phyloP scores from a whole-genome alignment of 2,113 vertebrate genomes.

The Gyps fulvus region DNA sequence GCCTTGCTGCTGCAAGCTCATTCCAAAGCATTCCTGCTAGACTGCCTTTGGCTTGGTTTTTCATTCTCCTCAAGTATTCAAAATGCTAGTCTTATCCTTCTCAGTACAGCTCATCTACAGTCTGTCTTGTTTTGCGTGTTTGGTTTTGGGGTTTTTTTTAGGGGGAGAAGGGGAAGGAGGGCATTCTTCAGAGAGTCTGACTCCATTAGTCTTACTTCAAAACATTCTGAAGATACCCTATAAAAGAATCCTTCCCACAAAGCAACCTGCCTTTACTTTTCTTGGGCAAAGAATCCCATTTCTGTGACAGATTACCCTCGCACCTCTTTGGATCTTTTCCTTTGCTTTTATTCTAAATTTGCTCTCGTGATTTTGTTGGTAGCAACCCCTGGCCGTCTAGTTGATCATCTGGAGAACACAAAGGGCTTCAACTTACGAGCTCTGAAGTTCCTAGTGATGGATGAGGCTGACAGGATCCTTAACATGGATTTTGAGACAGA shows the following conservation, averaged over 20 bases:
- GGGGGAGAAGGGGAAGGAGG: neutral
- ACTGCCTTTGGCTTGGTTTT: neutral
- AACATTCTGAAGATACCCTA: neutral
- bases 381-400: constrained; percentile 94
- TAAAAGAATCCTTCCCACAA: neutral
- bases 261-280: neutral
- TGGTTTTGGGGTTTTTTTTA: neutral
- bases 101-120: neutral
- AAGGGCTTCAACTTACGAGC: constrained; percentile 93
- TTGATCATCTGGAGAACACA: constrained; percentile 97
- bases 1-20: neutral
- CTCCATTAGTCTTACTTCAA: neutral
- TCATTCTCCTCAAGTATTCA: neutral
- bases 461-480: constrained; percentile 95
- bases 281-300: neutral
- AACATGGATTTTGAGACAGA: constrained; percentile 99
- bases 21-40: neutral
- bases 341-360: neutral
- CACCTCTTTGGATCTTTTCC: neutral
- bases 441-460: constrained; percentile 95
- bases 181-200: neutral
- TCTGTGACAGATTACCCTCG: neutral
- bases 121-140: neutral
- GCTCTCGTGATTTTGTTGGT: neutral
- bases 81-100: neutral